Evolutionary conservation across 1,140 invertebrate genomes (phyloP), one percentile per base, ranked within the genome.

Genomic region (Aphaenogaster ashmeadi): DNA sequence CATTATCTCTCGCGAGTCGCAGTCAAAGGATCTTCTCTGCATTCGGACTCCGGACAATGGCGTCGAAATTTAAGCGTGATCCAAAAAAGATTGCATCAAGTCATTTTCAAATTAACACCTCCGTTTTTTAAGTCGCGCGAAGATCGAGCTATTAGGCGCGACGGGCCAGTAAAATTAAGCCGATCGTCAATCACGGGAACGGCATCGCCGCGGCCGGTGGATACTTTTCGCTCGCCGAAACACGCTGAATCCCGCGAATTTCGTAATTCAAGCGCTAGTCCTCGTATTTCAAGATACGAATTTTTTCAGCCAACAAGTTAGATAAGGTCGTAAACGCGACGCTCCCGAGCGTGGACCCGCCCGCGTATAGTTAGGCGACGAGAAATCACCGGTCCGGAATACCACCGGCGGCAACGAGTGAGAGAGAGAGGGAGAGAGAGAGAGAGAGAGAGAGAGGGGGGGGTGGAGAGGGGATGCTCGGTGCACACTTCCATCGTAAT

Each of bases 401-500:
- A 87, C 71, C 71, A 71, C 50, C 41, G 27, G 18, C 36, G 33
- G 36, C 21, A 60, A 3, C 69, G 67, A 83, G 27, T 33, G 56
- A 78, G 36, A 13, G 71, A 18, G 15, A 18, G 50, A 33, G 38
- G 6, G 50, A 6, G 21, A 5, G 13, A 27, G 66, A 18, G 56
- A 0, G 11, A 9, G 7, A 4, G 8, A 6, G n/a, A 15, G 27
- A 2, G 9, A 21, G 33, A 18, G 0, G 33, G 13, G 11, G 2
- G 36, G 13, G 38, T 21, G 80, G 47, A 67, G 9, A 21, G 67
- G 56, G 62, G 62, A 18, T 60, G 64, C 69, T 66, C 44, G 84
- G 79, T 87, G 71, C 79, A 84, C 83, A 87, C 83, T 90, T 86
- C 89, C 91, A 74, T 93, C 92, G 93, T 94, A 94, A 94, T 94